Percentiles rank a stretch among this genome's conserved stretches.
Conservation (phyloP, 2,888 invertebrate genomes). For the Kryphioiulus occultus region DNA sequence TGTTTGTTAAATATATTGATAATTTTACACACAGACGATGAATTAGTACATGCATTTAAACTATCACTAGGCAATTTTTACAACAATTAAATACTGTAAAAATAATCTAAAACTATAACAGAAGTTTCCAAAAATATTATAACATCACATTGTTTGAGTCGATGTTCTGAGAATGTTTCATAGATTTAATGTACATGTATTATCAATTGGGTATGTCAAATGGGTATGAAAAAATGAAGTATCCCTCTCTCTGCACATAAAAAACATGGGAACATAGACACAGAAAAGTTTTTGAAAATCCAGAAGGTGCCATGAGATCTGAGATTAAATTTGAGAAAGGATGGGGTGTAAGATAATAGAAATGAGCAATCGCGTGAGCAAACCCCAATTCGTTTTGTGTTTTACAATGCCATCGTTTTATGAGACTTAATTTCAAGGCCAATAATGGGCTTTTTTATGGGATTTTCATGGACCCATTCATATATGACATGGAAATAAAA, state of each 20-base stretch:
- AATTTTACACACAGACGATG: no score
- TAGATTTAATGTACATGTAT: not conserved
- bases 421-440: conserved; percentile 36
- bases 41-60: no score
- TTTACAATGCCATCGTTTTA: conserved; percentile 20
- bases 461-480: conserved; percentile 27
- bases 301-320: not conserved
- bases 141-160: no score
- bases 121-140: no score
- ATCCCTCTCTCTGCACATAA: not conserved
- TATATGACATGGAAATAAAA: conserved; percentile 39
- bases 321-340: not conserved
- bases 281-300: not conserved
- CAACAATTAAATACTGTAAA: no score
- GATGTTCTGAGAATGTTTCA: not conserved
- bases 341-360: conserved; percentile 19
- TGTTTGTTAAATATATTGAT: no score
- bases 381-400: not conserved
- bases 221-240: not conserved
- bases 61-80: no score
- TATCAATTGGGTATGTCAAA: not conserved
- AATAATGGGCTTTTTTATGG: conserved; percentile 25
- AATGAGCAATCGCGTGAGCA: conserved; percentile 32
- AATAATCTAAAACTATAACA: no score
- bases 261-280: not conserved